These are phyloP conservation scores for Linyphia triangularis DNA, from an alignment of 2,888 invertebrate genomes.

Conservation along the genomic window DNA sequence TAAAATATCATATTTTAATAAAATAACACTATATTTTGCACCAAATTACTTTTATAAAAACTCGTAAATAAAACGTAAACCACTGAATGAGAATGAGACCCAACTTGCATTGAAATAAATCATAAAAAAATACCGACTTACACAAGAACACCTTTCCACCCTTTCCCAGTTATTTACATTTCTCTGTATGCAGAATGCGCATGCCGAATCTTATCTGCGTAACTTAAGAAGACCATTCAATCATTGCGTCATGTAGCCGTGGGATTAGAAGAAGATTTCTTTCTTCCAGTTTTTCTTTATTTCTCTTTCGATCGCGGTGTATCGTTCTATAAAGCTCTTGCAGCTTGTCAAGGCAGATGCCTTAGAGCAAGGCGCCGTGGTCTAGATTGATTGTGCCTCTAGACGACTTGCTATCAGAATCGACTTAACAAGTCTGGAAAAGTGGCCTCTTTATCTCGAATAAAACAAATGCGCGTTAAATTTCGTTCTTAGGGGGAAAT, in stretches of 20 bases:
- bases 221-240: constrained; percentile 59
- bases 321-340: constrained; percentile 51
- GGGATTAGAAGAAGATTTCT: constrained; percentile 44
- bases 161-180: constrained; percentile 35
- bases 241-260: constrained; percentile 50
- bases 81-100: too few relatives aligned
- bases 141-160: background rate
- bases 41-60: too few relatives aligned
- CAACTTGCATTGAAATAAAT: constrained; percentile 13
- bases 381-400: constrained; percentile 47
- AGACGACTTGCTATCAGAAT: background rate
- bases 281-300: background rate
- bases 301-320: background rate
- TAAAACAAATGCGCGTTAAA: background rate
- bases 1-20: too few relatives aligned
- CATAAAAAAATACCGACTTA: background rate
- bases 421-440: background rate
- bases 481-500: background rate
- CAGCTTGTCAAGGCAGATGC: constrained; percentile 48
- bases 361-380: constrained; percentile 37
- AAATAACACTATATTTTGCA: too few relatives aligned
- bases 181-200: constrained; percentile 36
- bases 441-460: background rate
- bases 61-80: too few relatives aligned
- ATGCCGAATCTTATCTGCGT: constrained; percentile 24